Conservation (phyloP, 2,113 vertebrate genomes). For the Ptilorrhoa leucosticta region DNA sequence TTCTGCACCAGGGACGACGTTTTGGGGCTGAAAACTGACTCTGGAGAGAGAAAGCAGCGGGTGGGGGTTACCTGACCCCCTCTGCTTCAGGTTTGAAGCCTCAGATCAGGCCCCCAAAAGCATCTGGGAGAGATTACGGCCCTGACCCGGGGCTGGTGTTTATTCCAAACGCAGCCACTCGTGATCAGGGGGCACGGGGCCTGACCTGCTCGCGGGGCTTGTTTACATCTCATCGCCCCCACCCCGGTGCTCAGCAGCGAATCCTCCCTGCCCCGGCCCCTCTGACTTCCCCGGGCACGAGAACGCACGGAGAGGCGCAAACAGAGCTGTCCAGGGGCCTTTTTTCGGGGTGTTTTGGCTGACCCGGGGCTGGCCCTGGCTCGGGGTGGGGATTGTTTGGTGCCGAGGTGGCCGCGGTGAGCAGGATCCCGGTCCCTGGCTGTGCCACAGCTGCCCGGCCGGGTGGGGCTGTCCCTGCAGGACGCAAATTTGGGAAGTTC, state of each 20-base stretch:
- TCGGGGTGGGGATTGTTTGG: background rate
- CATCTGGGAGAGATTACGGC: slow-evolving; percentile 9
- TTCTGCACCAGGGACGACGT: rapidly evolving
- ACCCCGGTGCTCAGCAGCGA: background rate
- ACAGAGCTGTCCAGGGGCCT: background rate
- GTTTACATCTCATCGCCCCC: background rate
- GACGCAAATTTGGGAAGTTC: no score
- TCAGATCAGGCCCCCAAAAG: background rate
- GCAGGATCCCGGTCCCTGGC: background rate
- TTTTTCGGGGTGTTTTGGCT: background rate
- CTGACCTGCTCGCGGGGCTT: background rate
- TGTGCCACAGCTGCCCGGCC: no score
- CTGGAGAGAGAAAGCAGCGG: rapidly evolving
- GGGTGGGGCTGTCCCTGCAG: no score
- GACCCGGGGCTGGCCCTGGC: background rate
- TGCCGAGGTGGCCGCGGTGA: background rate
- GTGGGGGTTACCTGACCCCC: background rate
- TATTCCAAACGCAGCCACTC: background rate
- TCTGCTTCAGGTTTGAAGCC: background rate
- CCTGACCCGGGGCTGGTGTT: background rate
- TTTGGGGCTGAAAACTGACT: background rate
- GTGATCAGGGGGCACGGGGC: background rate
- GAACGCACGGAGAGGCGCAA: rapidly evolving
- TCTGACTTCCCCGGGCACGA: background rate
- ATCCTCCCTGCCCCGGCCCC: background rate